These are phyloP conservation scores for Casuarius casuarius DNA, from an alignment of 2,113 vertebrate genomes.

Conservation along the genomic window DNA sequence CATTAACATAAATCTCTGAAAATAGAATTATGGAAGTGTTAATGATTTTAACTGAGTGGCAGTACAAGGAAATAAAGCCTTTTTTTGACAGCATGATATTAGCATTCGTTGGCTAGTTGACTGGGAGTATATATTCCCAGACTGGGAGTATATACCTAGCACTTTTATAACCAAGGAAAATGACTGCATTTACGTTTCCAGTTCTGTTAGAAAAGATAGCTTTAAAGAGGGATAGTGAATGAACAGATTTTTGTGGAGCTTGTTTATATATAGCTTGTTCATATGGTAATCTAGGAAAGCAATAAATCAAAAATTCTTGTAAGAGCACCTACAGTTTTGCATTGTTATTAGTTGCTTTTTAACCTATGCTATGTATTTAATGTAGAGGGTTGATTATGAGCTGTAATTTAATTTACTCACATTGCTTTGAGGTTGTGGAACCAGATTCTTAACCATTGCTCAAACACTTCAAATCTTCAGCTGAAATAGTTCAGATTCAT, in stretches of 20 bases:
- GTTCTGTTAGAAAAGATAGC: not conserved
- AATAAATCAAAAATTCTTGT: not conserved
- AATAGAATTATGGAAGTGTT: slow-evolving; percentile 54
- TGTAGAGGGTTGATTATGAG: not conserved
- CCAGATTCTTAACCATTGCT: not conserved
- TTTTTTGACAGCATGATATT: not conserved
- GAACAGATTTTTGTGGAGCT: not conserved
- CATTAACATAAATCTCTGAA: slow-evolving; percentile 55
- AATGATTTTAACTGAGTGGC: slow-evolving; percentile 26
- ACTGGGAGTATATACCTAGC: not conserved
- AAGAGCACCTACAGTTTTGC: not conserved
- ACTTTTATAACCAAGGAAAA: not conserved
- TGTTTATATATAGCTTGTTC: not conserved
- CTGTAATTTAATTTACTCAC: not conserved
- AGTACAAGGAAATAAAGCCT: slow-evolving; percentile 28
- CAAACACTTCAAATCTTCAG: not conserved
- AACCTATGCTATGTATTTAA: not conserved
- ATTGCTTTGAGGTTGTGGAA: not conserved
- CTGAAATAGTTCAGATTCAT: not conserved
- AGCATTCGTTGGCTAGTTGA: not conserved
- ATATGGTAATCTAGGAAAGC: not conserved
- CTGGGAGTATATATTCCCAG: not conserved
- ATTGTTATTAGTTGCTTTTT: not conserved
- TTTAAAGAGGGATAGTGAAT: not conserved
- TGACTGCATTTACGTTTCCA: not conserved